Evolutionary conservation across 2,888 invertebrate species (phyloP), one percentile per base, ranked within the genome.

Genomic region (Tinea trinotella): DNA sequence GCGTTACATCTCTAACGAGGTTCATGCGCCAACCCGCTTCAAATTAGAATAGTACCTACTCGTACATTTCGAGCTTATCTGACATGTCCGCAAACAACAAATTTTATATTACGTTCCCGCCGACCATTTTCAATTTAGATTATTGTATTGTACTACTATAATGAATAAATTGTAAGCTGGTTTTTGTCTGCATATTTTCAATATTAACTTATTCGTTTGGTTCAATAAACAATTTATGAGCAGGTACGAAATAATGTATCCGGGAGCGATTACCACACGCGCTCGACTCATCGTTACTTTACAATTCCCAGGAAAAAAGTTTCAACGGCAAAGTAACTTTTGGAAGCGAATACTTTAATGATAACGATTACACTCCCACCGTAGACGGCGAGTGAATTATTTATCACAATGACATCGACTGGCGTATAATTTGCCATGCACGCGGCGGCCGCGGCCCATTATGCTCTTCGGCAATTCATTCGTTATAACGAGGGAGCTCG

Each of bases 391-490:
- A 52, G 57, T 55, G 56, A 56, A 76, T 76, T 77, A 77, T 79
- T 76, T 74, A 77, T 72, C 71, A 77, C 76, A 81, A 77, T 78
- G 79, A 80, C 77, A 79, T 74, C 71, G 70, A 61, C 70, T 68
- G 74, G 70, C 73, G 70, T 79, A 78, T 79, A 81, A 82, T 80
- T 80, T 79, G 74, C 79, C 73, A 72, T 70, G 72, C 74, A 70
- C 71, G 68, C 66, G 62, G 67, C 65, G 62, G 52, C 48, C 34
- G 46, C 54, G 30, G 60, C 61, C 74, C 67, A 80, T 80, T 77
- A 77, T 72, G 67, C 66, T 74, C 74, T 76, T 70, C 67, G 74
- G 65, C 82, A 70, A 82, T 77, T 83, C 82, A 83, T 78, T 74
- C 74, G 58, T 73, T 71, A 74, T 82, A 83, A 83, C 80, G 80